These are phyloP conservation scores for Odontocerum albicorne DNA, from an alignment of 2,888 invertebrate genomes.

Conservation along the genomic window DNA sequence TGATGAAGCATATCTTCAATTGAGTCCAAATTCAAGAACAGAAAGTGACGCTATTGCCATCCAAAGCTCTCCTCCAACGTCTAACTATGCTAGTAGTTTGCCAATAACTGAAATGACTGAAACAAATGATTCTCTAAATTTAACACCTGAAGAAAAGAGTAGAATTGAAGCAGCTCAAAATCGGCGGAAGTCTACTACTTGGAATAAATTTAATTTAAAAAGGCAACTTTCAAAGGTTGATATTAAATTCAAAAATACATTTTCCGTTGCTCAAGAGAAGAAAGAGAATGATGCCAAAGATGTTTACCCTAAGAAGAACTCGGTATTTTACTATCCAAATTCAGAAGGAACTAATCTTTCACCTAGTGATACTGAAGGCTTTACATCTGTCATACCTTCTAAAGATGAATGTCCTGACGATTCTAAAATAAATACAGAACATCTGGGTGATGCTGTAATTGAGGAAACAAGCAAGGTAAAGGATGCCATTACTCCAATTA, in stretches of 20 bases:
- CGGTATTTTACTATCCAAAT: conserved; percentile 51
- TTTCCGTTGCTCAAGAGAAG: conserved; percentile 53
- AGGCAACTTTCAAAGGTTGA: conserved; percentile 81
- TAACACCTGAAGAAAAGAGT: conserved; percentile 42
- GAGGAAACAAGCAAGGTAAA: conserved; percentile 9
- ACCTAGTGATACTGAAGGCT: conserved; percentile 42
- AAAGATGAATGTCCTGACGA: conserved; percentile 42
- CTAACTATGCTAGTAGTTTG: conserved; percentile 35
- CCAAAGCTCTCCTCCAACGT: conserved; percentile 38
- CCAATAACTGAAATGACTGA: conserved; percentile 40
- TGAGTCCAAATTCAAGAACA: conserved; percentile 37
- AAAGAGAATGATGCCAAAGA: conserved; percentile 45
- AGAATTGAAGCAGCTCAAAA: conserved; percentile 50
- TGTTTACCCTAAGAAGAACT: conserved; percentile 43
- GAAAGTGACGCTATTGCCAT: conserved; percentile 31
- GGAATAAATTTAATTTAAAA: conserved; percentile 81
- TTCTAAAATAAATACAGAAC: conserved; percentile 21
- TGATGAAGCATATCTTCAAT: conserved; percentile 32
- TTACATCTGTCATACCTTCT: conserved; percentile 38
- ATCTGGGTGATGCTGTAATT: conserved; percentile 4
- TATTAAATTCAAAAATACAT: conserved; percentile 70
- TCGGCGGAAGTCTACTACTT: conserved; percentile 66
- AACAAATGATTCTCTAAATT: conserved; percentile 40
- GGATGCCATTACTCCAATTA: not conserved
- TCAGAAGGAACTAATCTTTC: conserved; percentile 42